A percentile compares a stretch with the other conserved stretches of the same genome.
Conservation (phyloP, 2,888 invertebrate species). For the Amitus sp. region DNA sequence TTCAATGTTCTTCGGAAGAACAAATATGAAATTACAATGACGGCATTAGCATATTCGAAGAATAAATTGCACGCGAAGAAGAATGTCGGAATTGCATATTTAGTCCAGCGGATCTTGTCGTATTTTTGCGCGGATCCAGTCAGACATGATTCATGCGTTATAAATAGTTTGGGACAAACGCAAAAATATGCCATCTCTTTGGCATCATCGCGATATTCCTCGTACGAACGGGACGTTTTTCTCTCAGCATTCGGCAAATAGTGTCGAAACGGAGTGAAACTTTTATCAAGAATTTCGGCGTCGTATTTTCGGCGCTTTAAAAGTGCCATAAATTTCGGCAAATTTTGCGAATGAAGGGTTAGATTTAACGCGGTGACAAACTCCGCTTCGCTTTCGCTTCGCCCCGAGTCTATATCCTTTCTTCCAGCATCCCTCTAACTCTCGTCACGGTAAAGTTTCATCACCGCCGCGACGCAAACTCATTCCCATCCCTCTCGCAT, state of each 20-base stretch:
- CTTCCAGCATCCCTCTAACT: conserved; percentile 49
- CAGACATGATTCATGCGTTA: conserved; percentile 28
- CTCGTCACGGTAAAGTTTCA: conserved; percentile 65
- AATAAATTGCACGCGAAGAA: not conserved
- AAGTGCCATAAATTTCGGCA: conserved; percentile 4
- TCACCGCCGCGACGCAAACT: conserved; percentile 63
- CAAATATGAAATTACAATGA: too few relatives aligned
- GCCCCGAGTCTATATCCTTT: conserved; percentile 24
- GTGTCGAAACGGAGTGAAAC: not conserved
- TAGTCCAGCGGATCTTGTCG: conserved; percentile 15
- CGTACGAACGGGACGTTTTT: not conserved
- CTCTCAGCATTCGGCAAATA: not conserved
- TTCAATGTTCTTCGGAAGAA: conserved; percentile 1
- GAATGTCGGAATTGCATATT: conserved; percentile 2
- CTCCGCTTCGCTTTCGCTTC: conserved; percentile 30
- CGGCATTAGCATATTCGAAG: not conserved
- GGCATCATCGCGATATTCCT: not conserved
- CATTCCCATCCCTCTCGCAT: conserved; percentile 55
- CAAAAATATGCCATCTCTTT: conserved; percentile 14
- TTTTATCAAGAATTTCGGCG: conserved; percentile 1
- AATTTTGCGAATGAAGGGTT: conserved; percentile 15
- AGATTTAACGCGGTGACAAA: conserved; percentile 35
- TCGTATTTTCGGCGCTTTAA: conserved; percentile 6
- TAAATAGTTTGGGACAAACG: conserved; percentile 31
- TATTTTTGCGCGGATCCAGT: conserved; percentile 30